Evolutionary conservation across 2,797 vertebrate species (phyloP).

Genomic region (Rhinophrynus dorsalis): DNA sequence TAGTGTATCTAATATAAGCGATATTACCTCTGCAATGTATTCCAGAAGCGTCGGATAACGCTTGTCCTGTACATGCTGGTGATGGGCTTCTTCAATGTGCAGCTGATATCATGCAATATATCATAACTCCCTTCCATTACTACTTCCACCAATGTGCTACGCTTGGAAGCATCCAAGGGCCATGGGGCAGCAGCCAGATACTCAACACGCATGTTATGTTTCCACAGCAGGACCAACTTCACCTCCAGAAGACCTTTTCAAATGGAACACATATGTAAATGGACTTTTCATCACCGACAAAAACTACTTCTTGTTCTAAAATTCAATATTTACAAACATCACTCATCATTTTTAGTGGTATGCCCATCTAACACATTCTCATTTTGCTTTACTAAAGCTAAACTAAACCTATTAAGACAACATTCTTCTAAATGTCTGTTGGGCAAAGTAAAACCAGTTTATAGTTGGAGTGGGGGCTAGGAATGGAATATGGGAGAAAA

Average conservation of each 20-base stretch:
- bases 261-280: neutral
- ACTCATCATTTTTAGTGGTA: no score
- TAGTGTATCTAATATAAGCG: neutral
- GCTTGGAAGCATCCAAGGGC: constrained; percentile 84
- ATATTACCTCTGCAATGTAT: constrained; percentile 89
- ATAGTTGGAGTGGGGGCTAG: no score
- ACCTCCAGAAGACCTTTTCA: constrained; percentile 90
- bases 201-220: constrained; percentile 98
- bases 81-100: constrained; percentile 94
- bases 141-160: constrained; percentile 90
- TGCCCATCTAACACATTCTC: no score
- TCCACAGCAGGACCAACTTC: constrained; percentile 93
- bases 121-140: constrained; percentile 98
- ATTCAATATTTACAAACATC: no score
- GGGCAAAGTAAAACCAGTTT: no score
- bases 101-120: constrained; percentile 96
- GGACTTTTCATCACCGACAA: no score
- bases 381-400: no score
- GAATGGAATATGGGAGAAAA: no score
- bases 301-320: no score
- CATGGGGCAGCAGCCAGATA: constrained; percentile 88
- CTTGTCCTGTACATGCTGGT: constrained; percentile 93
- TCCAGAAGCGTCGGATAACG: constrained; percentile 97
- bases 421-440: no score
- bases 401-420: no score